Percentiles rank a stretch among this genome's conserved stretches.
phyloP scores from a whole-genome alignment of 2,113 vertebrate species.

The Leucosticte australis region DNA sequence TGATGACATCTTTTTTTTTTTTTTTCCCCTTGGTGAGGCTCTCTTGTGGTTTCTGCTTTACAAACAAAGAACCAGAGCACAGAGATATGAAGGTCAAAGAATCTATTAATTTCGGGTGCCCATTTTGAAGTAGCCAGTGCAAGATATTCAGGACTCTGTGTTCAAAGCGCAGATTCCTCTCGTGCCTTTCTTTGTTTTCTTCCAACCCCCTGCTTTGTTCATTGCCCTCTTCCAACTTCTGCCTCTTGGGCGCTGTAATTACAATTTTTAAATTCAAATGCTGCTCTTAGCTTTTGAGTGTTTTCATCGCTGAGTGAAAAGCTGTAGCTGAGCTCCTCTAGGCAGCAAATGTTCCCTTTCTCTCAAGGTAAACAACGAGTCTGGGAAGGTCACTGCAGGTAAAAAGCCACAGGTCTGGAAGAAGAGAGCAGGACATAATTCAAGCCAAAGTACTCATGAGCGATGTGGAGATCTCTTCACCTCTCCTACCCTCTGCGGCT shows the following conservation, averaged over 20 bases:
- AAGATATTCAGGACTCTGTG: neutral
- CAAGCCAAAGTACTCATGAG: neutral
- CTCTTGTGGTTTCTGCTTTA: neutral
- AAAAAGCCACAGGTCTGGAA: neutral
- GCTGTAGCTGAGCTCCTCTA: conserved; percentile 6
- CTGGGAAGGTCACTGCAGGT: conserved; percentile 31
- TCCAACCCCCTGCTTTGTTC: neutral
- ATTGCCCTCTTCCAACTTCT: conserved; percentile 19
- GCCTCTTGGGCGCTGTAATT: neutral
- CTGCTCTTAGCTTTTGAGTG: conserved; percentile 38
- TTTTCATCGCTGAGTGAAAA: conserved; percentile 21
- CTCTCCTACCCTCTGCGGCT: neutral
- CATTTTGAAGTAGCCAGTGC: neutral
- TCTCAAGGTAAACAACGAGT: conserved; percentile 27
- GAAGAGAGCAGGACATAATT: neutral
- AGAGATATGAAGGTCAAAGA: neutral
- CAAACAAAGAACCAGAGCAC: neutral
- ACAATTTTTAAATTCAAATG: conserved; percentile 7
- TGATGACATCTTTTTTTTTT: neutral
- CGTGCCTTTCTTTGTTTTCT: neutral
- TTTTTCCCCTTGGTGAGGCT: neutral
- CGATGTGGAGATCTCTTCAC: neutral
- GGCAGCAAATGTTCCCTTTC: neutral
- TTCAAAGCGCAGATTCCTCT: neutral
- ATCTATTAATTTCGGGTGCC: neutral